phyloP scores from a whole-genome alignment of 2,888 invertebrate genomes.

The Agriopis aurantiaria region DNA sequence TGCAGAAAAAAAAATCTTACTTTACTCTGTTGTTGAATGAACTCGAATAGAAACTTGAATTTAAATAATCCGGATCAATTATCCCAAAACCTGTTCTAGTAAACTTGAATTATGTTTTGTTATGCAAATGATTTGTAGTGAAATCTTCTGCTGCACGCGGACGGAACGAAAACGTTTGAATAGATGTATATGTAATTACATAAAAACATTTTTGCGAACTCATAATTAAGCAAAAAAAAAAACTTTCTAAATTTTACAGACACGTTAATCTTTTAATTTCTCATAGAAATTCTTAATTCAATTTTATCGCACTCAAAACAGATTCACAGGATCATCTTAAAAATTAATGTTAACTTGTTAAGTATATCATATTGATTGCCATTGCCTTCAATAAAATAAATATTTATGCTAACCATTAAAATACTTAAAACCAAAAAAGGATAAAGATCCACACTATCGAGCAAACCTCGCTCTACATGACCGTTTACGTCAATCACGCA shows the following conservation, averaged over 20 bases:
- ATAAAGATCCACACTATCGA: slow-evolving; percentile 17
- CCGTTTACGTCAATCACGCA: slow-evolving; percentile 36
- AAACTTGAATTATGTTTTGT: slow-evolving; percentile 36
- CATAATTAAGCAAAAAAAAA: slow-evolving; percentile 32
- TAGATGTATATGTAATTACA: slow-evolving; percentile 30
- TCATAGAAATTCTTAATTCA: not conserved
- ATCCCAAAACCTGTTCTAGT: slow-evolving; percentile 29
- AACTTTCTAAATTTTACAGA: slow-evolving; percentile 32
- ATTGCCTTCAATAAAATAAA: not conserved
- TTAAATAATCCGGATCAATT: slow-evolving; percentile 14
- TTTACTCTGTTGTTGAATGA: slow-evolving; percentile 4
- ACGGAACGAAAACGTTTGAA: slow-evolving; percentile 32
- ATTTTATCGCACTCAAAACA: not conserved
- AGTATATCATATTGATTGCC: not conserved
- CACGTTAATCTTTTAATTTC: not conserved
- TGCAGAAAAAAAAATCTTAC: not conserved
- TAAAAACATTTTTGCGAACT: slow-evolving; percentile 27
- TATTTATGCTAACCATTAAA: slow-evolving; percentile 4
- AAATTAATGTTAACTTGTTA: no score
- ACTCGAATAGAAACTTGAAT: slow-evolving; percentile 24
- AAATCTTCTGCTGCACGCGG: slow-evolving; percentile 29
- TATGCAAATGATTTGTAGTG: slow-evolving; percentile 38
- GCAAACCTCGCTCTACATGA: slow-evolving; percentile 38
- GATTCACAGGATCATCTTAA: no score
- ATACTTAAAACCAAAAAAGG: slow-evolving; percentile 19